Percentiles rank a stretch among this genome's conserved stretches.
Evolutionary conservation across 2,113 vertebrate genomes (phyloP).

Genomic region (Nerophis ophidion): DNA sequence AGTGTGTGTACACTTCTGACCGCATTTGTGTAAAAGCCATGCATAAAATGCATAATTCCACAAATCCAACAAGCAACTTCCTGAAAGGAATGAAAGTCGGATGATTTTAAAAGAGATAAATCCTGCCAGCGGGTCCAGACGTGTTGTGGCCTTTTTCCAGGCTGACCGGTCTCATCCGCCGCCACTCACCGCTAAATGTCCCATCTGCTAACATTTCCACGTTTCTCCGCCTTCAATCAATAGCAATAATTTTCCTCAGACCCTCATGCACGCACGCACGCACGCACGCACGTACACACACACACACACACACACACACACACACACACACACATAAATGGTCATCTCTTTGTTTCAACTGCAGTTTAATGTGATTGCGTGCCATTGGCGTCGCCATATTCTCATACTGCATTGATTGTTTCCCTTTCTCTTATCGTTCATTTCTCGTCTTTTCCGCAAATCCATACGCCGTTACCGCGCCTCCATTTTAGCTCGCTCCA

Average conservation of each 20-base stretch:
- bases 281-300: conserved; percentile 40
- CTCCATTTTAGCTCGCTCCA: conserved; percentile 58
- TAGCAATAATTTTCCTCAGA: conserved; percentile 94
- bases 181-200: conserved; percentile 88
- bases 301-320: conserved; percentile 34
- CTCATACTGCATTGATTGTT: conserved; percentile 48
- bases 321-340: conserved; percentile 16
- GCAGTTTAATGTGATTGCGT: conserved; percentile 62
- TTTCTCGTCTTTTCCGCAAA: conserved; percentile 25
- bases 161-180: conserved; percentile 75
- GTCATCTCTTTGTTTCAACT: conserved; percentile 59
- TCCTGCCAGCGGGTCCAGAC: conserved; percentile 20
- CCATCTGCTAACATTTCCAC: conserved; percentile 96
- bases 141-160: conserved; percentile 50
- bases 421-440: conserved; percentile 37
- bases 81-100: conserved; percentile 9
- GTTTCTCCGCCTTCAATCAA: conserved; percentile 95
- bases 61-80: neutral
- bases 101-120: conserved; percentile 15
- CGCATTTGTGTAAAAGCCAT: neutral
- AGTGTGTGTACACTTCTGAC: too few relatives aligned
- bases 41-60: conserved; percentile 2
- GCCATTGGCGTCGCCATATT: conserved; percentile 37
- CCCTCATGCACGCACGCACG: conserved; percentile 25
- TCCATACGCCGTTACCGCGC: conserved; percentile 19